These are phyloP conservation scores for Chinchilla lanigera DNA, from an alignment of 2,113 vertebrate species.

Conservation along the genomic window DNA sequence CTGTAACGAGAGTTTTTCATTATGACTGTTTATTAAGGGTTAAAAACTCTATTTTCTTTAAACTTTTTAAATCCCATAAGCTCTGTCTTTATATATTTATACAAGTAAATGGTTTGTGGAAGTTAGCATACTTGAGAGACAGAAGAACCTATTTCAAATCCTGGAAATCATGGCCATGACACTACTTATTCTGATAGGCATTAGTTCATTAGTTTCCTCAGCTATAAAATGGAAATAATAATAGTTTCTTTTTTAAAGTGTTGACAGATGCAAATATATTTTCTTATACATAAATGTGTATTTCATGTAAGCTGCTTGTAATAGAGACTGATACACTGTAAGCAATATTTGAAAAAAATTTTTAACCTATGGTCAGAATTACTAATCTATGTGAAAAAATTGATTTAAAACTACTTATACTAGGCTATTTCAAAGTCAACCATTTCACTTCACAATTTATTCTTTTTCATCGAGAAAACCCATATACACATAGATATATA, in stretches of 20 bases:
- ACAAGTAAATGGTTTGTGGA: no score
- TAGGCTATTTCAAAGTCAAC: not conserved
- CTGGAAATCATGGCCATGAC: not conserved
- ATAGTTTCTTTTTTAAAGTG: not conserved
- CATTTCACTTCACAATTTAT: not conserved
- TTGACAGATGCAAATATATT: not conserved
- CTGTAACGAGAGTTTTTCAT: no score
- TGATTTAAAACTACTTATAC: not conserved
- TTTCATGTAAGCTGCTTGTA: not conserved
- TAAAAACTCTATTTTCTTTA: no score
- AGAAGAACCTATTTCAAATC: not conserved
- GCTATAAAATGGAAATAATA: no score
- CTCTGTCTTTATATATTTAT: no score
- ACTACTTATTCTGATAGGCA: not conserved
- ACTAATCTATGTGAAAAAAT: not conserved
- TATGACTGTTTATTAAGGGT: no score
- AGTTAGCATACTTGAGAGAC: not conserved
- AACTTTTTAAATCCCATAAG: no score
- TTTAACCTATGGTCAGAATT: not conserved
- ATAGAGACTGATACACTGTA: not conserved
- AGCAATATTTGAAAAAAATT: not conserved
- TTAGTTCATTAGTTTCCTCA: not conserved
- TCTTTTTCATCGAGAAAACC: constrained; percentile 30
- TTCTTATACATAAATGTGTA: not conserved
- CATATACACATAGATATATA: not conserved